Evolutionary conservation across 64 coral and sea anemone species (phyloP), one percentile per base, ranked within the genome.

Genomic region (Acropora tenuis): DNA sequence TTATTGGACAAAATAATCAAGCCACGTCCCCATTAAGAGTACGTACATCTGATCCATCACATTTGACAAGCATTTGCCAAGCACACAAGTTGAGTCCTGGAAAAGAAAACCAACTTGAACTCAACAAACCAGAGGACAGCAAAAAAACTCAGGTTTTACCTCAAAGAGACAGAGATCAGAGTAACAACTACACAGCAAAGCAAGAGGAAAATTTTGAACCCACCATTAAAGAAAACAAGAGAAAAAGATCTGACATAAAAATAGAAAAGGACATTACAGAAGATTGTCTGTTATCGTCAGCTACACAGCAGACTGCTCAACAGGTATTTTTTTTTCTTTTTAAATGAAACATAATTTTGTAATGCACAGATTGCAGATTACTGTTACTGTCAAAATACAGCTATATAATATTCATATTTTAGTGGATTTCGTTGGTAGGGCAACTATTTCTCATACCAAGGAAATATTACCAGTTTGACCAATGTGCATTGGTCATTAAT

Each of bases 11-110:
- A 41, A 66, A 77, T 43, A 85, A 55, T 43, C 82, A 69, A 18
- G 58, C 87, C 57, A 80, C n/a, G 19, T 94, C 87, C 3, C 92
- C 92, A 53, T 50, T 84, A 30, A 94, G 87, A 59, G 90, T 89
- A 72, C 76, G 79, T 78, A 59, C 46, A 2, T 10, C 17, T 45
- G 58, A 71, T 49, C 30, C 44, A 15, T 84, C 71, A 50, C 18
- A 69, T 84, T 69, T 7, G 0, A 19, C 15, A 84, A 43, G 4
- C 75, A 78, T 48, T 17, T 18, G 16, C 65, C 16, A 48, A 30
- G 43, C 19, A 71, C 16, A 9, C 3, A 69, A 18, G 18, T 16
- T 48, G 8, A 49, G 18, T 47, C 61, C 82, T 18, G 63, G 15
- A 47, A 84, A 84, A 47, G 82, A 84, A 66, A 84, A 84, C 48